Conservation (phyloP, 2,888 invertebrate genomes). For the Gisinianus flammeolus region DNA sequence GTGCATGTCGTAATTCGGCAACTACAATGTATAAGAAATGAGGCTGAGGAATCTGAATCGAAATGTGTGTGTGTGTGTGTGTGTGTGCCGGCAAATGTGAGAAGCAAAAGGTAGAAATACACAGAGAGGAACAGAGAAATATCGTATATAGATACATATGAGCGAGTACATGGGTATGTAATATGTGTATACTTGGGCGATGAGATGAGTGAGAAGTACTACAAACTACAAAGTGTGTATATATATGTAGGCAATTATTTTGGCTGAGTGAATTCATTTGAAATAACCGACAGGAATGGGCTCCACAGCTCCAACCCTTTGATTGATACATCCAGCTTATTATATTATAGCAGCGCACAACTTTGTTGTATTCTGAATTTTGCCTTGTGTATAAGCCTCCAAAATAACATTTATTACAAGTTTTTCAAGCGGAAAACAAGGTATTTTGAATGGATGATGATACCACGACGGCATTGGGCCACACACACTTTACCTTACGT, state of each 20-base stretch:
- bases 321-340: constrained; percentile 47
- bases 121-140: not conserved
- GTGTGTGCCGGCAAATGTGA: no score
- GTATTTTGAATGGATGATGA: constrained; percentile 32
- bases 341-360: not conserved
- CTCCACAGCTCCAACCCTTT: constrained; percentile 50
- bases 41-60: not conserved
- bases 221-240: constrained; percentile 32
- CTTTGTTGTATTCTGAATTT: not conserved
- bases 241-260: constrained; percentile 42
- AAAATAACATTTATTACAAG: constrained; percentile 47
- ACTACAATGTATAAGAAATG: constrained; percentile 6
- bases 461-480: constrained; percentile 13
- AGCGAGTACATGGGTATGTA: not conserved
- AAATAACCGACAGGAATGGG: constrained; percentile 40
- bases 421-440: constrained; percentile 47
- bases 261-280: constrained; percentile 46
- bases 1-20: constrained; percentile 1
- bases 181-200: not conserved
- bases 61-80: no score
- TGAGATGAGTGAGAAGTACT: no score
- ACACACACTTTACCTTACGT: not conserved
- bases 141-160: not conserved
- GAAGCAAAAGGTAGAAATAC: not conserved
- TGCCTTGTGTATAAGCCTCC: constrained; percentile 38